Base-by-base conservation (phyloP, 2,113 vertebrate species). In the Ciconia boyciana region DNA sequence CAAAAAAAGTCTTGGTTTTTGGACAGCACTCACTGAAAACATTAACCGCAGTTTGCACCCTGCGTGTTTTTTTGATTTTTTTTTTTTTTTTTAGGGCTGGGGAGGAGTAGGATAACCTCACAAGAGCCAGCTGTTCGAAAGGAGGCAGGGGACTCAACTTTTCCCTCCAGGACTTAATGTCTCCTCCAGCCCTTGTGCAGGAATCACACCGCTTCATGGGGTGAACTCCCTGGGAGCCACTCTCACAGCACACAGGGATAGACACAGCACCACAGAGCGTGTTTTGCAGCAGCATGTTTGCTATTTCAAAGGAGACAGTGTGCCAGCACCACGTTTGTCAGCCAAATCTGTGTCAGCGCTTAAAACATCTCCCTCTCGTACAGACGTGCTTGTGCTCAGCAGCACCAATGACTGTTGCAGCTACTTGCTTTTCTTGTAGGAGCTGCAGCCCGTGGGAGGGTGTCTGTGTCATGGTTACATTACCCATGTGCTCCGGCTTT, bases 321-420 rank as follows among this genome's bases (percentile, higher is more conserved):
- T 90, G 90, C 95, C 94, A 92, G 96, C 92, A 92, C 93, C 15
- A 2, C 3, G 3, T 70, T 78, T 70, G 76, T 70, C 91, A 95
- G 96, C 87, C 93, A 96, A 86, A 94, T 94, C 80, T 84, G 89
- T 95, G 94, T 92, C 94, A 97, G 93, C 31, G 3, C 94, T 93
- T 86, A 20, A 90, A 89, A 69, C 68, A 92, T 65, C 82, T 80
- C 93, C 72, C 82, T 91, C 82, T 58, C 39, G 2, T 16, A 90
- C 0, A 20, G 90, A 86, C 55, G 10, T 89, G 79, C 88, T 78
- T 61, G 68, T 46, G 86, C 95, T 92, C 91, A 77, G 95, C 96
- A 89, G 82, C 89, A 71, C 49, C 12, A 8, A 60, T 2, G n/a
- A 51, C 54, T 41, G 52, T 22, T 54, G 48, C 83, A 93, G 93